These are phyloP conservation scores for Poecilia gillii DNA, from an alignment of 2,797 vertebrate species.

Conservation along the genomic window DNA sequence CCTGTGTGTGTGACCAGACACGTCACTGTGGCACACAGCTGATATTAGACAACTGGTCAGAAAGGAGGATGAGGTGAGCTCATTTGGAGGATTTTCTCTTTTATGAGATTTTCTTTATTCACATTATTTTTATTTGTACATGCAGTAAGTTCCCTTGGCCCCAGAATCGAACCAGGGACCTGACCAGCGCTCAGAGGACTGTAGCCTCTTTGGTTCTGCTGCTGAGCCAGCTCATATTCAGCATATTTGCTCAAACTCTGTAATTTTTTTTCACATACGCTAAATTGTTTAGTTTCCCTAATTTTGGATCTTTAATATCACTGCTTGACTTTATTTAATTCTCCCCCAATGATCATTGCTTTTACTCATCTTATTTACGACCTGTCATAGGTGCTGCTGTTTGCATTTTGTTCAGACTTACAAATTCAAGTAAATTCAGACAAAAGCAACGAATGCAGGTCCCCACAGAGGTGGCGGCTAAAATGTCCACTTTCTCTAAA, in stretches of 20 bases:
- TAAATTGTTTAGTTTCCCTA: background rate
- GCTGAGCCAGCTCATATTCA: background rate
- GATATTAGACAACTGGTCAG: background rate
- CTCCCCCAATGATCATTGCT: background rate
- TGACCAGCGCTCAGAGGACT: background rate
- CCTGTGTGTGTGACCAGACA: background rate
- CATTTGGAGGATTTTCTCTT: background rate
- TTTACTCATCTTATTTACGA: background rate
- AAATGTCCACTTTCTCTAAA: background rate
- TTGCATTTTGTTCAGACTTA: background rate
- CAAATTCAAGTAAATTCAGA: background rate
- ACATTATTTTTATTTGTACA: background rate
- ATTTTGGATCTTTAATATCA: background rate
- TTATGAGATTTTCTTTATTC: background rate
- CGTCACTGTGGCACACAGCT: background rate
- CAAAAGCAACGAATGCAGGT: background rate
- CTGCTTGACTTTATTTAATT: background rate
- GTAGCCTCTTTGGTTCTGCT: background rate
- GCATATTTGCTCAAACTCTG: background rate
- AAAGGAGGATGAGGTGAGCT: background rate
- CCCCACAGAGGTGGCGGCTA: background rate
- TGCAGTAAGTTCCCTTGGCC: background rate
- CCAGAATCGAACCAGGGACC: background rate
- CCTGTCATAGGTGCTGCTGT: background rate
- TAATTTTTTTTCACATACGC: background rate